Base-by-base conservation (phyloP, 2,797 vertebrate species). In the Fringilla coelebs region DNA sequence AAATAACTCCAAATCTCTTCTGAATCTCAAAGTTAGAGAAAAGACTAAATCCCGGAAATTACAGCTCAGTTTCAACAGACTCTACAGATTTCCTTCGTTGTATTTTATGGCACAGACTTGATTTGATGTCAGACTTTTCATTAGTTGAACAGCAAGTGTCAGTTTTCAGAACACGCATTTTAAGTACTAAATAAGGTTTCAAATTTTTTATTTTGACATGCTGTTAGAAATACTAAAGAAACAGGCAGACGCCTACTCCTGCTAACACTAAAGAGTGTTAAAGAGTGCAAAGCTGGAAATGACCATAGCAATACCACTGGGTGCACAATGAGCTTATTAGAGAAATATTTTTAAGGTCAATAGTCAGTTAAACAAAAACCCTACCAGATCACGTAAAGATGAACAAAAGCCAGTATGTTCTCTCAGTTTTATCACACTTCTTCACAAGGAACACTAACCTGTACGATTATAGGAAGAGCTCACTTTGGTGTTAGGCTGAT, bases 391-490 rank as follows among this genome's bases (percentile, higher is more conserved):
- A 34, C 45, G 43, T 55, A 17, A 79, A 80, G 25, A 60, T 14
- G 0, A 85, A 68, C 8, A 83, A 81, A 80, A 57, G 17, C 25
- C 41, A 62, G 0, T 31, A 32, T 40, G 60, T 58, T 78, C 22
- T 22, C 51, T 88, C 6, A 6, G n/a, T 48, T 90, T 54, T 55
- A 68, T 36, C 45, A 48, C 7, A 43, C 6, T 67, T 88, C 29
- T 34, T 7, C 75, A 11, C 13, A 82, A 11, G 52, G n/a, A 90
- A 83, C 43, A 97, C 98, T 88, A 76, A 99, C 99, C 99, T 97
- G 99, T 97, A 80, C 98, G 98, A 93, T 97, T 98, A 88, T 98
- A 99, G 7, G 98, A 97, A 95, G 98, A 97, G 94, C 98, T 98
- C 68, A 98, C 94, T 94, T 98, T 99, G 68, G 98, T 98, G 96